Base-by-base conservation (phyloP, 1,140 invertebrate genomes). In the Drosophila trapezifrons region DNA sequence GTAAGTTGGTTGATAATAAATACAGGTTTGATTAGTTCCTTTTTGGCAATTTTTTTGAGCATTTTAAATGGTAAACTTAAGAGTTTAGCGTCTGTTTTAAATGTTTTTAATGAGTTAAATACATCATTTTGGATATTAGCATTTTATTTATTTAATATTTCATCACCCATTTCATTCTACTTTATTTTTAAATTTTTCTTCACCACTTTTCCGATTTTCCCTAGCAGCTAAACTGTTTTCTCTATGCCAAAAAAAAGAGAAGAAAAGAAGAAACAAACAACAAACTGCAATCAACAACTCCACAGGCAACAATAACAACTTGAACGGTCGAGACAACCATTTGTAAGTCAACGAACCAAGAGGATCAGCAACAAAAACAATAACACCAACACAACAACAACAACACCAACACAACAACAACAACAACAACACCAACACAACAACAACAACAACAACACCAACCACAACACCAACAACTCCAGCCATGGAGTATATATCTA, bases 321-420 rank as follows among this genome's bases (percentile, higher is more conserved):
- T 37, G 35, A 62, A 38, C 40, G 22, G 25, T 27, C 38, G 13
- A 32, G 29, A 37, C 38, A 54, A 46, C 35, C 77, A 80, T 86
- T 85, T 85, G 82, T 85, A 76, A 85, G 81, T 85, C 81, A 85
- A 85, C 70, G 78, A 85, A 85, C 81, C 81, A 75, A 82, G 59
- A 52, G 67, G 42, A 57, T 63, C 52, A 60, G 56, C 47, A 32
- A n/a, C 12, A 25, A 37, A 35, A 71, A 27, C 62, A 13, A 32
- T 27, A 49, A 29, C 40, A 38, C 52, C 63, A 45, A 54, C 17
- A 49, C 45, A 47, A 47, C 22, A 29, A 27, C 58, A 51, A 46
- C 42, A 63, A 40, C n/a, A 17, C 37, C 40, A 66, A 13, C 45
- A 32, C 2, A n/a, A n/a, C n/a, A 32, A n/a, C 12, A 25, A 37